Base-by-base conservation (phyloP, 2,797 vertebrate genomes). In the Enteromius radiatus region DNA sequence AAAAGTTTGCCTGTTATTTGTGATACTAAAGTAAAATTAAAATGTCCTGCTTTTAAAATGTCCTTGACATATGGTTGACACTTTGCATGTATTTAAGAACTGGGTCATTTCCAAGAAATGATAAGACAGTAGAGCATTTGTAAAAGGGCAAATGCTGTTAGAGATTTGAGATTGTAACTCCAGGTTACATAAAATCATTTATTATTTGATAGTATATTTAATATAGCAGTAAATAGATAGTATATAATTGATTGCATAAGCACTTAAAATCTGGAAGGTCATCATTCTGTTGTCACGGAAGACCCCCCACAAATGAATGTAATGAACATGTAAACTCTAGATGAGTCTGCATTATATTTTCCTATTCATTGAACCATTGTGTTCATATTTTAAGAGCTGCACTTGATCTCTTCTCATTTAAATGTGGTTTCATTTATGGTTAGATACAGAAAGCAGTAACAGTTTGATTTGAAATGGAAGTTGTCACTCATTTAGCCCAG, bases 71-170 rank as follows among this genome's bases (percentile, higher is more conserved):
- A 41, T 75, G 23, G 14, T 26, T 81, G 21, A 52, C 19, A 65
- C 5, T 28, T 41, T 36, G 21, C n/a, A 3, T 33, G 4, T 23
- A n/a, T 54, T 31, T 65, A 31, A 26, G 2, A 49, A 14, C 11
- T 43, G 36, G n/a, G 43, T 61, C 5, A 52, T 49, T 64, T 52
- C 41, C 61, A 36, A 12, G 45, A 78, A 47, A 49, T 47, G 0
- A 64, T 64, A 47, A 74, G 33, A 81, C 54, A 82, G 3, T 56
- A 49, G 33, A 43, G 71, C 19, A 47, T 52, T 74, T 49, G 19
- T 36, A 15, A 75, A 75, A 41, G 33, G 73, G 7, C 33, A 75
- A 2, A 36, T 75, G 6, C 45, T n/a, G 10, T n/a, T 33, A 52
- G 19, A 52, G 17, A 52, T 31, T 28, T 11, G 1, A 70, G 14